Percentiles rank a stretch among this genome's conserved stretches.
Evolutionary conservation across 2,888 invertebrate genomes (phyloP).

Genomic region (Eilema sororculum): DNA sequence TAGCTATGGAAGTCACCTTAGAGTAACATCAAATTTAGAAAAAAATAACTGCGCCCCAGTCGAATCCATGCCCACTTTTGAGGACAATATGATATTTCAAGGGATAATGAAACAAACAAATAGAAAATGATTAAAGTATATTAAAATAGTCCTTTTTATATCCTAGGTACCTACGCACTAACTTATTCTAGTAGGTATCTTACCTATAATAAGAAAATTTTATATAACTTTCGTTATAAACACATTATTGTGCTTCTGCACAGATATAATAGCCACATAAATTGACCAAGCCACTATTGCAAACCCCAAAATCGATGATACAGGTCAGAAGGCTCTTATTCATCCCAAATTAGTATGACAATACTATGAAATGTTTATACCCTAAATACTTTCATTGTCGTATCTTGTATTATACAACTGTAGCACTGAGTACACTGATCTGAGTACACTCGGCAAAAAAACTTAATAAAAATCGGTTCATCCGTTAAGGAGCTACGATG

Average conservation of each 20-base stretch:
- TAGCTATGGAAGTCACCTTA: no score
- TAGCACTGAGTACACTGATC: no score
- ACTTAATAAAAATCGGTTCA: no score
- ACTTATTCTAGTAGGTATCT: neutral
- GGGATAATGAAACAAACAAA: neutral
- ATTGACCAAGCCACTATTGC: constrained; percentile 3
- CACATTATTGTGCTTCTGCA: neutral
- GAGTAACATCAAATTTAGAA: no score
- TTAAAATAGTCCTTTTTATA: constrained; percentile 1
- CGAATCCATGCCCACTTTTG: no score
- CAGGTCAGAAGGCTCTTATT: neutral
- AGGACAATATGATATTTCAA: neutral
- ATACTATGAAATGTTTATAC: neutral
- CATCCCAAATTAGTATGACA: neutral
- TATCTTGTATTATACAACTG: no score
- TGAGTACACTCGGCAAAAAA: no score
- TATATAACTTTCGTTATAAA: neutral
- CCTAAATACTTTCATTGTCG: no score
- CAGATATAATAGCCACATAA: neutral
- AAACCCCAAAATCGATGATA: neutral
- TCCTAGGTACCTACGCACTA: neutral
- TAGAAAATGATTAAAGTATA: neutral
- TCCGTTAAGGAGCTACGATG: no score
- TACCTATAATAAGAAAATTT: neutral
- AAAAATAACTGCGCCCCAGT: no score